Conservation (phyloP, 2,888 invertebrate species). For the Patella pellucida region DNA sequence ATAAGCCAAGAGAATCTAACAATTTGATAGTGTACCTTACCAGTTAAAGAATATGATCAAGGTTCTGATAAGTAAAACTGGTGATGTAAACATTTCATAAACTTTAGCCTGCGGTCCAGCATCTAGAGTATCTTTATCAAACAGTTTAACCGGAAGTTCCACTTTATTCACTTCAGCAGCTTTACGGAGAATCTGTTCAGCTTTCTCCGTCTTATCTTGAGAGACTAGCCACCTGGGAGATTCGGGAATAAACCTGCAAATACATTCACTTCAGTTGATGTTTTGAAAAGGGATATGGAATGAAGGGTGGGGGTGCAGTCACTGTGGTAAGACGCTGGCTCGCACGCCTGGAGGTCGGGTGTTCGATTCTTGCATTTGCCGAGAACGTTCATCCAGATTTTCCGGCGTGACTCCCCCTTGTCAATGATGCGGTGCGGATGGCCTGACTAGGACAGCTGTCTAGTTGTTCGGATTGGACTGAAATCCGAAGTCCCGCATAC, state of each 20-base stretch:
- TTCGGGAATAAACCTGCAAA: conserved; percentile 83
- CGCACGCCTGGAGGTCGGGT: no score
- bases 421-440: no score
- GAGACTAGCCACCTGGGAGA: conserved; percentile 93
- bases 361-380: no score
- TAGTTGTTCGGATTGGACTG: no score
- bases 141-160: conserved; percentile 35
- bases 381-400: no score
- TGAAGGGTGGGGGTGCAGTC: no score
- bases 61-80: conserved; percentile 21
- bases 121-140: conserved; percentile 38
- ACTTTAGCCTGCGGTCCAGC: conserved; percentile 36
- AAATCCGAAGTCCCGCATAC: no score
- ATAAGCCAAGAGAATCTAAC: conserved; percentile 1
- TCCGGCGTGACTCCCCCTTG: no score
- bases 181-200: conserved; percentile 77
- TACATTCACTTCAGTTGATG: no score
- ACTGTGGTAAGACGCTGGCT: no score
- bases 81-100: conserved; percentile 34
- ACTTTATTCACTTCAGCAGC: conserved; percentile 41
- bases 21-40: conserved; percentile 15
- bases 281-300: no score
- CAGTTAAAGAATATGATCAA: conserved; percentile 37
- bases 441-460: no score
- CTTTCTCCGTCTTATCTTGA: conserved; percentile 85